These are phyloP conservation scores for Tragopan temminckii DNA, from an alignment of 2,797 vertebrate genomes.

Conservation along the genomic window DNA sequence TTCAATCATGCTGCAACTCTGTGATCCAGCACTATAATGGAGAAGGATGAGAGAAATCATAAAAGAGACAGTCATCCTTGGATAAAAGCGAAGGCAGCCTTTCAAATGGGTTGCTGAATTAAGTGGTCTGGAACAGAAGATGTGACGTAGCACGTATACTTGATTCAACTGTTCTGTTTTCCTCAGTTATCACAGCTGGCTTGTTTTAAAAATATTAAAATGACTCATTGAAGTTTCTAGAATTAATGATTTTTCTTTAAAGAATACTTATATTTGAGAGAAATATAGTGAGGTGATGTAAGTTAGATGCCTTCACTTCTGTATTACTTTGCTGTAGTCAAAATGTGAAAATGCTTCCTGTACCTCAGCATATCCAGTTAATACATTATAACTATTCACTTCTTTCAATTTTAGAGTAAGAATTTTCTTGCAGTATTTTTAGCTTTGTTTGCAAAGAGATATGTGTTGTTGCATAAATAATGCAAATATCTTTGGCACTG, in stretches of 20 bases:
- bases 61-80: background rate
- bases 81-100: background rate
- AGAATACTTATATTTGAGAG: background rate
- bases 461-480: background rate
- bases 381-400: background rate
- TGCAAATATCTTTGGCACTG: background rate
- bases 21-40: background rate
- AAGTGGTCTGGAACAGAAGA: background rate
- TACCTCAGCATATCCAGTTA: background rate
- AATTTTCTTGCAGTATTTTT: background rate
- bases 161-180: background rate
- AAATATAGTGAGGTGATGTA: background rate
- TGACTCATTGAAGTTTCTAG: background rate
- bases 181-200: background rate
- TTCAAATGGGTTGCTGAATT: conserved; percentile 2
- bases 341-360: background rate
- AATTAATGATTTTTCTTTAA: background rate
- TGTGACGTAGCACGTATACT: background rate
- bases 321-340: background rate
- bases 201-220: background rate
- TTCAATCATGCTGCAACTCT: background rate
- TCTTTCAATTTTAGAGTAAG: background rate
- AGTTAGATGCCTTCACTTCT: background rate
- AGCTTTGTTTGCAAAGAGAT: conserved; percentile 12
- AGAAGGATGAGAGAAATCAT: background rate